A percentile compares a stretch with the other conserved stretches of the same genome.
phyloP scores from a whole-genome alignment of 2,888 invertebrate genomes.

The Chrysina gloriosa region DNA sequence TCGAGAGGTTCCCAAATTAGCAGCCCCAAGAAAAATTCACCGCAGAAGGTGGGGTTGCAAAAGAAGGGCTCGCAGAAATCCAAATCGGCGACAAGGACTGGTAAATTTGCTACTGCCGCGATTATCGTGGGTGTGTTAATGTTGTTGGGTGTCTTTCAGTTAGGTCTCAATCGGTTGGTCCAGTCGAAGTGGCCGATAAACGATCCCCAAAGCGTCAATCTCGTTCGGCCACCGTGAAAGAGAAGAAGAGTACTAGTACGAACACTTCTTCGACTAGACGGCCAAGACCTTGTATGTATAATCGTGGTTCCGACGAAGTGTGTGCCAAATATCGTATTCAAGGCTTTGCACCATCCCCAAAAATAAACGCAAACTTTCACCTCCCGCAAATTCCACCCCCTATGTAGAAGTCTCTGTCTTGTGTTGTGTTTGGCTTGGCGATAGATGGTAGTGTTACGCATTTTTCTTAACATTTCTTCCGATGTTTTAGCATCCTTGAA shows the following conservation, averaged over 20 bases:
- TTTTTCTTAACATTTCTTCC: conserved; percentile 55
- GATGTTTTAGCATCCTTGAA: conserved; percentile 79
- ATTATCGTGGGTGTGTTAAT: conserved; percentile 21
- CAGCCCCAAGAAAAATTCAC: conserved; percentile 69
- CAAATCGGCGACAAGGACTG: conserved; percentile 69
- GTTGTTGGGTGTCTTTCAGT: conserved; percentile 60
- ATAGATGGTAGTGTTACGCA: conserved; percentile 39
- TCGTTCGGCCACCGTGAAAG: conserved; percentile 73
- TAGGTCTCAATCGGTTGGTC: conserved; percentile 79
- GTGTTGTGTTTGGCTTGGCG: conserved; percentile 41
- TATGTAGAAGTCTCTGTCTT: conserved; percentile 30
- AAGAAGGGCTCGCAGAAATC: conserved; percentile 68
- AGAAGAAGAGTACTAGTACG: conserved; percentile 75
- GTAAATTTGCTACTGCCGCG: too few species aligned
- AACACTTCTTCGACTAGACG: conserved; percentile 71
- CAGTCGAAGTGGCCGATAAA: conserved; percentile 71
- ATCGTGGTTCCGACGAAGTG: conserved; percentile 50
- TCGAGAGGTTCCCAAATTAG: conserved; percentile 64
- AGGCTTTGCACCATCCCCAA: conserved; percentile 50
- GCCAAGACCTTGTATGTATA: conserved; percentile 77
- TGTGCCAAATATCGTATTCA: conserved; percentile 65
- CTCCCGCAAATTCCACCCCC: conserved; percentile 1
- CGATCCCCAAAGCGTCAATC: conserved; percentile 84
- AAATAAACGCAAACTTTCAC: conserved; percentile 18
- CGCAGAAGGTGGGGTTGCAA: conserved; percentile 69